Conservation (phyloP, 2,113 vertebrate species). For the Onychostruthus taczanowskii region DNA sequence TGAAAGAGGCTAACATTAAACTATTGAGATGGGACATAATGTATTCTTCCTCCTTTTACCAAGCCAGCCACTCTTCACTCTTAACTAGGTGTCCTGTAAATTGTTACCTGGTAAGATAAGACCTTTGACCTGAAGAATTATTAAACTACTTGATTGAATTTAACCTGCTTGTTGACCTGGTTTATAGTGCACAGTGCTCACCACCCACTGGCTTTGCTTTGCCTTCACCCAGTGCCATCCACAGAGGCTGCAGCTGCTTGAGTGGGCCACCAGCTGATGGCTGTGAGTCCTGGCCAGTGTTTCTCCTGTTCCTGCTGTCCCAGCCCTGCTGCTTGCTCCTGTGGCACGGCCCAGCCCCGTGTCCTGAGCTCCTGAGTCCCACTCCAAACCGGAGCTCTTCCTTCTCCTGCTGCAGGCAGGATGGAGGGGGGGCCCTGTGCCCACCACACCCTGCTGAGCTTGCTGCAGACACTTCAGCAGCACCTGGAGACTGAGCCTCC, state of each 20-base stretch:
- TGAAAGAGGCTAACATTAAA: constrained; percentile 76
- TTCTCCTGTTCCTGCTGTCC: background rate
- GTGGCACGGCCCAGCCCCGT: background rate
- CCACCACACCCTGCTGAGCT: background rate
- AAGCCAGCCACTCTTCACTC: constrained; percentile 68
- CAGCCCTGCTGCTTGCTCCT: background rate
- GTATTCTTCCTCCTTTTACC: constrained; percentile 73
- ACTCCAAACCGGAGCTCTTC: background rate
- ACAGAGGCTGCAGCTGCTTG: background rate
- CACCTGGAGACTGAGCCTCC: background rate
- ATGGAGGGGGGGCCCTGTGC: background rate
- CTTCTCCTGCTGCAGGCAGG: background rate
- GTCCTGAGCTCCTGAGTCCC: background rate
- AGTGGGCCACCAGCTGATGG: background rate
- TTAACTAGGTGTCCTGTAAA: constrained; percentile 71
- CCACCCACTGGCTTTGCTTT: constrained; percentile 30
- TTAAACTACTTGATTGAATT: constrained; percentile 72
- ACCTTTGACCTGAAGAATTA: constrained; percentile 70
- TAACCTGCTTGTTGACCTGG: constrained; percentile 68
- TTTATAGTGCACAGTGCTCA: constrained; percentile 55
- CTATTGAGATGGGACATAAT: constrained; percentile 72
- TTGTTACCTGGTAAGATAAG: constrained; percentile 72
- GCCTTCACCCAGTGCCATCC: background rate
- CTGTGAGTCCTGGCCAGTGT: background rate
- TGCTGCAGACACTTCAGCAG: background rate